Evolutionary conservation across 2,888 invertebrate genomes (phyloP).

Genomic region (Temnothorax rugatulus): DNA sequence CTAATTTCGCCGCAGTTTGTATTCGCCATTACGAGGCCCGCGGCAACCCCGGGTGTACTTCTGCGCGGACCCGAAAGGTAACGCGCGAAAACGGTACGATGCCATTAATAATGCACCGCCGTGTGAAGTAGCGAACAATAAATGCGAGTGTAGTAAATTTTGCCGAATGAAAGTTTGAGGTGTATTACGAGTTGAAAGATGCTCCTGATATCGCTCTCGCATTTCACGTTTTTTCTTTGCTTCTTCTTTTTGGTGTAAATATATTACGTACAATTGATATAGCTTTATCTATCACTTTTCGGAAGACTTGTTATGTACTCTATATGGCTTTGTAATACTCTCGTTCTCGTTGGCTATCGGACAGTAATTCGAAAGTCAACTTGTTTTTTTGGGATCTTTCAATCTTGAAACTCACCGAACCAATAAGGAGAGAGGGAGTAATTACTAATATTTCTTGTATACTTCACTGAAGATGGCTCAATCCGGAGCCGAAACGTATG

Average conservation of each 20-base stretch:
- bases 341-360: too few relatives aligned
- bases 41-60: conserved; percentile 1
- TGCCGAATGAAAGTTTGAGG: conserved; percentile 28
- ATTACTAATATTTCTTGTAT: too few relatives aligned
- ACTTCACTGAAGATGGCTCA: too few relatives aligned
- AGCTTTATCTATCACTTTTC: not conserved
- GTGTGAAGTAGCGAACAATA: conserved; percentile 29
- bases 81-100: conserved; percentile 6
- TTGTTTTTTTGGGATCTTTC: too few relatives aligned
- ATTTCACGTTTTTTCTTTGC: not conserved
- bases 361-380: too few relatives aligned
- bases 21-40: conserved; percentile 47
- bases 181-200: conserved; percentile 4
- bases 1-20: conserved; percentile 58
- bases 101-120: conserved; percentile 45
- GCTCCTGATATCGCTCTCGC: not conserved
- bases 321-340: too few relatives aligned
- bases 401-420: too few relatives aligned
- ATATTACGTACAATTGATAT: not conserved
- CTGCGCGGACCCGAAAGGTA: conserved; percentile 11
- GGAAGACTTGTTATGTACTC: too few relatives aligned
- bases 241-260: not conserved
- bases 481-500: too few relatives aligned
- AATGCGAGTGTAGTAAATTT: conserved; percentile 42
- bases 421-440: too few relatives aligned